phyloP scores from a whole-genome alignment of 1,140 invertebrate genomes.

The Danaus melanippus region DNA sequence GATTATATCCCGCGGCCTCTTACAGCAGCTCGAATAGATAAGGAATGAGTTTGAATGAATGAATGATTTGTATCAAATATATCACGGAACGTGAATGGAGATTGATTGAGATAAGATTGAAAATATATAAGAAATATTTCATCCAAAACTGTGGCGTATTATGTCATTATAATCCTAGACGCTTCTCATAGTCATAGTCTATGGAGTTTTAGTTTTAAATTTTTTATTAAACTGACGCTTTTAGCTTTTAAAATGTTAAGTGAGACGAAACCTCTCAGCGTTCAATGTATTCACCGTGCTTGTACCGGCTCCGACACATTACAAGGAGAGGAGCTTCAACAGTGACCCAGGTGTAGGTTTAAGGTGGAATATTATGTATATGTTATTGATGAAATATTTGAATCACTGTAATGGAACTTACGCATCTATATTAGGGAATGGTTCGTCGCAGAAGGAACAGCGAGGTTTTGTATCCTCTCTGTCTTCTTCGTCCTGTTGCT shows the following conservation, averaged over 20 bases:
- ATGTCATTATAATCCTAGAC: no score
- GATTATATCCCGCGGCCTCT: conserved; percentile 41
- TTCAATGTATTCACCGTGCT: no score
- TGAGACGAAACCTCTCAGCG: no score
- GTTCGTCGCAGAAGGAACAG: conserved; percentile 57
- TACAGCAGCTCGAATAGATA: conserved; percentile 13
- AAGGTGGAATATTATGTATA: no score
- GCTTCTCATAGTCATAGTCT: no score
- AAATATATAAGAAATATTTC: conserved; percentile 6
- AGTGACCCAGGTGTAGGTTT: no score
- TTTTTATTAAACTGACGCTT: no score
- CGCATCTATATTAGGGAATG: conserved; percentile 61
- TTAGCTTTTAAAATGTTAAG: no score
- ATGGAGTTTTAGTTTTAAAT: no score
- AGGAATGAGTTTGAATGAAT: conserved; percentile 25
- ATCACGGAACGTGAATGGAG: conserved; percentile 3
- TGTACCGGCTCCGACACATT: no score
- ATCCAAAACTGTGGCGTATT: conserved; percentile 2
- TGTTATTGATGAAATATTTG: neutral
- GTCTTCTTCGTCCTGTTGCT: conserved; percentile 48
- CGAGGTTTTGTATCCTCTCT: conserved; percentile 53
- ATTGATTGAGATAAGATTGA: neutral
- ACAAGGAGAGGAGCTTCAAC: no score
- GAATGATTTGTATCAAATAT: conserved; percentile 37
- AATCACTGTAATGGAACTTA: conserved; percentile 32